A percentile compares a stretch with the other conserved stretches of the same genome.
phyloP scores from a whole-genome alignment of 1,140 invertebrate genomes.

The Colletes latitarsis region DNA sequence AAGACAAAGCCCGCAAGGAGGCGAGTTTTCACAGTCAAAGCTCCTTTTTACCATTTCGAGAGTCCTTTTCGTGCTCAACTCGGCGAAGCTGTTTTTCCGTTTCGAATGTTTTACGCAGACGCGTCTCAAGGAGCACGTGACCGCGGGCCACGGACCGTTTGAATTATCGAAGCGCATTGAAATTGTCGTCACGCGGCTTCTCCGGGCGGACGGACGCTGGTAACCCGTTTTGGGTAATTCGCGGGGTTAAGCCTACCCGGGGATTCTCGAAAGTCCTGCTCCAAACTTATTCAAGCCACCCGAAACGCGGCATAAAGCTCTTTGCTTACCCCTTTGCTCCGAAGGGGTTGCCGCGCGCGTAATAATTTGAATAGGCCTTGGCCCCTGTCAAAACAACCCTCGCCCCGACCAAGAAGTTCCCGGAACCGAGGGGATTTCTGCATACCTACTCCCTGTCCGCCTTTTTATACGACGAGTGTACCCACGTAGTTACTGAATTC shows the following conservation, averaged over 20 bases:
- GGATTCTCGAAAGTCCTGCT: slow-evolving; percentile 34
- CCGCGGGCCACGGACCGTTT: background rate
- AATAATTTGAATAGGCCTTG: slow-evolving; percentile 63
- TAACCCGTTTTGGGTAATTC: slow-evolving; percentile 43
- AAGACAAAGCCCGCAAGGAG: background rate
- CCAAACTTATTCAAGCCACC: slow-evolving; percentile 43
- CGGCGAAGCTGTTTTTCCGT: background rate
- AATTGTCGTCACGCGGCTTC: slow-evolving; percentile 37
- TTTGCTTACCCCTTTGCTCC: slow-evolving; percentile 38
- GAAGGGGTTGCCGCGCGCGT: slow-evolving; percentile 48
- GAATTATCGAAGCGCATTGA: slow-evolving; percentile 55
- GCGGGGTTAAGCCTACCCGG: background rate
- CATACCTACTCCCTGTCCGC: slow-evolving; percentile 20
- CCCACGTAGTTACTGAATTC: slow-evolving; percentile 28
- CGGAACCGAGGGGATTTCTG: slow-evolving; percentile 49
- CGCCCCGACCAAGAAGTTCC: slow-evolving; percentile 53
- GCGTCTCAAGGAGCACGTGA: slow-evolving; percentile 55
- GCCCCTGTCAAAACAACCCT: slow-evolving; percentile 62
- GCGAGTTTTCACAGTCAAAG: background rate
- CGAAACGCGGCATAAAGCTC: slow-evolving; percentile 40
- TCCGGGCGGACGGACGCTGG: slow-evolving; percentile 26
- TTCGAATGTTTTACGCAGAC: slow-evolving; percentile 40
- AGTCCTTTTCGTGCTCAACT: slow-evolving; percentile 4
- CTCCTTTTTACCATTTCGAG: slow-evolving; percentile 7
- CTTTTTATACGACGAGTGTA: slow-evolving; percentile 53